Evolutionary conservation across 2,797 vertebrate species (phyloP).

Genomic region (Rhadinocentrus ornatus): DNA sequence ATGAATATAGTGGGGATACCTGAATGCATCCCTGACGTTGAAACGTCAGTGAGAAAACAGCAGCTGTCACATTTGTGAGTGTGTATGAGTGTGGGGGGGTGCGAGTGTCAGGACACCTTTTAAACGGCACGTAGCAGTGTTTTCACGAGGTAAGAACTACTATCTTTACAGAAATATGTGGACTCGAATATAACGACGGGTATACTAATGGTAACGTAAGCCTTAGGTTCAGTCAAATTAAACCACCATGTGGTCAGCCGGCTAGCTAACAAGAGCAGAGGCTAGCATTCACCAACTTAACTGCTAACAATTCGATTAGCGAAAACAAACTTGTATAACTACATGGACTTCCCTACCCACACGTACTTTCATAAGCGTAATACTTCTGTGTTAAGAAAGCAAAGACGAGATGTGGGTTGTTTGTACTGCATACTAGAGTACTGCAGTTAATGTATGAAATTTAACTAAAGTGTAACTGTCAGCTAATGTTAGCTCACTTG

Average conservation of each 20-base stretch:
- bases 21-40: slow-evolving; percentile 55
- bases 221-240: neutral
- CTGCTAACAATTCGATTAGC: slow-evolving; percentile 12
- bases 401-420: neutral
- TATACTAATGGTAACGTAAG: neutral
- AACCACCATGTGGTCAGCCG: slow-evolving; percentile 19
- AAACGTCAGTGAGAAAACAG: slow-evolving; percentile 56
- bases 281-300: slow-evolving; percentile 36
- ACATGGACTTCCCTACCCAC: neutral
- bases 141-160: slow-evolving; percentile 56
- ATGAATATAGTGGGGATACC: rapidly evolving
- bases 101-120: neutral
- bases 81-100: slow-evolving; percentile 3
- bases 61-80: slow-evolving; percentile 67
- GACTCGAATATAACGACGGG: neutral
- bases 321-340: neutral
- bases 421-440: neutral
- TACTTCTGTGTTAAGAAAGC: neutral
- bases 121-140: slow-evolving; percentile 30
- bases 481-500: slow-evolving; percentile 6
- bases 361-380: neutral
- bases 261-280: slow-evolving; percentile 17
- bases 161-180: neutral
- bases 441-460: neutral
- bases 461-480: neutral